These are phyloP conservation scores for Pseudochaenichthys georgianus DNA, from an alignment of 2,797 vertebrate genomes.

Conservation along the genomic window DNA sequence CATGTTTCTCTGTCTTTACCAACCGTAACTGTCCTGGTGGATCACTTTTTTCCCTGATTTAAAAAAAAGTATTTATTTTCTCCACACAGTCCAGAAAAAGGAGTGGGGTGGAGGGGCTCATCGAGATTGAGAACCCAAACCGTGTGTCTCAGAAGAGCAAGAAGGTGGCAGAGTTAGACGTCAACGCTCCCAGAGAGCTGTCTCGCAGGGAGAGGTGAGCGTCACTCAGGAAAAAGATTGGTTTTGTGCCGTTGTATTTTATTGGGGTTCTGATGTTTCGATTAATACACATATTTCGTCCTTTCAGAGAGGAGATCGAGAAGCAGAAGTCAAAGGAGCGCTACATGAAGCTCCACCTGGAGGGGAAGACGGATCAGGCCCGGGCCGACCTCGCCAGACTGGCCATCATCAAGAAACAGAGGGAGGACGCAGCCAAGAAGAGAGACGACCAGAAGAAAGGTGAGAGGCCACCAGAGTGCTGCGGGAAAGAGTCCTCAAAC, in stretches of 20 bases:
- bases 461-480: slow-evolving; percentile 31
- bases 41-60: background rate
- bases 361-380: slow-evolving; percentile 89
- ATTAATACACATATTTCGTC: too few relatives aligned
- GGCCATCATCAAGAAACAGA: slow-evolving; percentile 89
- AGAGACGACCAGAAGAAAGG: slow-evolving; percentile 85
- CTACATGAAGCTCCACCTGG: slow-evolving; percentile 88
- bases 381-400: slow-evolving; percentile 86
- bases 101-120: slow-evolving; percentile 86
- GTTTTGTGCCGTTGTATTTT: background rate
- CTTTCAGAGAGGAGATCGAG: slow-evolving; percentile 87
- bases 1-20: background rate
- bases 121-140: slow-evolving; percentile 89
- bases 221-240: background rate
- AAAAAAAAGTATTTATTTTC: background rate
- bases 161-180: slow-evolving; percentile 84
- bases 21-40: background rate
- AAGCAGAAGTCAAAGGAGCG: slow-evolving; percentile 89
- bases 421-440: slow-evolving; percentile 87
- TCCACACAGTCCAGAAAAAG: slow-evolving; percentile 77
- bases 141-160: slow-evolving; percentile 86
- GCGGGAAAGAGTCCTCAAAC: too few relatives aligned
- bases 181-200: slow-evolving; percentile 81
- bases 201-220: slow-evolving; percentile 86
- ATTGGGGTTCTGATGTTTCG: background rate